Evolutionary conservation across 1,140 invertebrate genomes (phyloP).

Genomic region (Eubasilissa regina): DNA sequence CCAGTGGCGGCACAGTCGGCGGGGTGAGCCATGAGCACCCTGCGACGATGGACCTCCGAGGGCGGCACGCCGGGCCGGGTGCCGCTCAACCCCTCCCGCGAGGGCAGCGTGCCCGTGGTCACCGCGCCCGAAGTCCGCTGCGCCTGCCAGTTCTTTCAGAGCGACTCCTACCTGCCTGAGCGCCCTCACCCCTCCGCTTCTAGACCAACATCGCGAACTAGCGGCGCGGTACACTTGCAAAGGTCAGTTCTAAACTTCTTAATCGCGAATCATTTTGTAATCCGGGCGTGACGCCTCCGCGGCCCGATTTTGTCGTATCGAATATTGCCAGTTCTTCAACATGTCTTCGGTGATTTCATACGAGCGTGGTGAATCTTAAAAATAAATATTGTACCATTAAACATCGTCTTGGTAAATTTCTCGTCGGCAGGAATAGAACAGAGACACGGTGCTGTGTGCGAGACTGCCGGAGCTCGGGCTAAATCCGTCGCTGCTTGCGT

Average conservation of each 20-base stretch:
- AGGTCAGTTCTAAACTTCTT: slow-evolving; percentile 63
- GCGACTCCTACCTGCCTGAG: slow-evolving; percentile 80
- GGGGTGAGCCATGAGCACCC: slow-evolving; percentile 62
- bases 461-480: slow-evolving; percentile 46
- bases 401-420: slow-evolving; percentile 20
- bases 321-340: too few species aligned
- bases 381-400: too few species aligned
- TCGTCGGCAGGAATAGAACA: slow-evolving; percentile 39
- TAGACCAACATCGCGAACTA: slow-evolving; percentile 71
- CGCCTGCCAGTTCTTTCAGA: slow-evolving; percentile 87
- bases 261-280: background rate
- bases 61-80: slow-evolving; percentile 74
- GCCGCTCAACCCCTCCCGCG: slow-evolving; percentile 73
- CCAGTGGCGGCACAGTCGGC: slow-evolving; percentile 31
- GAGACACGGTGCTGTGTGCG: background rate
- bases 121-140: slow-evolving; percentile 85
- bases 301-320: background rate
- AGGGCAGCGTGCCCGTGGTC: slow-evolving; percentile 77
- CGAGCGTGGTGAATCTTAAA: too few species aligned
- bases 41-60: slow-evolving; percentile 76
- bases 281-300: background rate
- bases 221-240: slow-evolving; percentile 67
- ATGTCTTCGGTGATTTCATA: too few species aligned
- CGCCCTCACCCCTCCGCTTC: slow-evolving; percentile 73
- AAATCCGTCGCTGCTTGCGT: slow-evolving; percentile 37